Percentiles rank a stretch among this genome's conserved stretches.
Conservation (phyloP, 2,888 invertebrate genomes). For the Dynastes maya region DNA sequence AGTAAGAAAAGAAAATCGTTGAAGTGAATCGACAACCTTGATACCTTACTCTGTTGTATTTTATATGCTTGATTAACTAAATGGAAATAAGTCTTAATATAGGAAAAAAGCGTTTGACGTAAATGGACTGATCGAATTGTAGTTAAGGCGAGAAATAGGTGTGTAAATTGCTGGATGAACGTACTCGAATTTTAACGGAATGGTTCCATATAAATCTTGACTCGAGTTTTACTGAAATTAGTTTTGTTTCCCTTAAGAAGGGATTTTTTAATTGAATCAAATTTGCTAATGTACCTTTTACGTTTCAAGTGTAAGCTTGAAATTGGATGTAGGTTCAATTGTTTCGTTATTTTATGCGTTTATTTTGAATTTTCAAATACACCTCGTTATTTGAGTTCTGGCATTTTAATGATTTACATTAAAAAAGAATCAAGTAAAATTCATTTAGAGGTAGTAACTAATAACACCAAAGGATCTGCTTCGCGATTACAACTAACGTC, state of each 20-base stretch:
- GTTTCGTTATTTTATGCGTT: no score
- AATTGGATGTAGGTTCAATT: no score
- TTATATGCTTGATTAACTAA: conserved; percentile 32
- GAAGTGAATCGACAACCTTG: conserved; percentile 23
- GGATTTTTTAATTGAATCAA: background rate
- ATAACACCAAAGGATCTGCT: no score
- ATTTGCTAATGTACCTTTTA: background rate
- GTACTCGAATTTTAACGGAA: background rate
- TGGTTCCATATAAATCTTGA: background rate
- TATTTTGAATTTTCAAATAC: no score
- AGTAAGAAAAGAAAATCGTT: background rate
- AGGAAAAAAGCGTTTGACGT: conserved; percentile 11
- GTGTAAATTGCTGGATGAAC: background rate
- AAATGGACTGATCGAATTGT: conserved; percentile 4
- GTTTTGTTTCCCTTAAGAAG: background rate
- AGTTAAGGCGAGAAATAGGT: conserved; percentile 9
- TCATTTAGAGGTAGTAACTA: no score
- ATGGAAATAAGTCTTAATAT: conserved; percentile 14
- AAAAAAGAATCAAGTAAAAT: no score
- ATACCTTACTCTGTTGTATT: conserved; percentile 17
- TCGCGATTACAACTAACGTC: no score
- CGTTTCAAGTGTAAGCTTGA: no score
- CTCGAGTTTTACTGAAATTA: background rate
- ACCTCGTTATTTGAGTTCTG: no score
- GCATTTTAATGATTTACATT: no score